Evolutionary conservation across 2,888 invertebrate genomes (phyloP).

Genomic region (Eucera pruinosa): DNA sequence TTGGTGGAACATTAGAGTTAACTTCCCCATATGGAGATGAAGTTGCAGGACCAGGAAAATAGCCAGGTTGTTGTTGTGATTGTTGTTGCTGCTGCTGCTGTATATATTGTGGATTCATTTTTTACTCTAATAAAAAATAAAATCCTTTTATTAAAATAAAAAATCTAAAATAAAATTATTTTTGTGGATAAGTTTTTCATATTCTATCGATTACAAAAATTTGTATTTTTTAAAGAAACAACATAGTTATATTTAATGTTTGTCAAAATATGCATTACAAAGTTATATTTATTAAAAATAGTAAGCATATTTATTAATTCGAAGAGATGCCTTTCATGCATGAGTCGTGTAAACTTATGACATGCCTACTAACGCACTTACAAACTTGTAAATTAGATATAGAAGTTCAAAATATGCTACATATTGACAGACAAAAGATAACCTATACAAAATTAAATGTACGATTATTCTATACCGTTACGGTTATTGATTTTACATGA

Average conservation of each 20-base stretch:
- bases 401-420: constrained; percentile 53
- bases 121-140: constrained; percentile 68
- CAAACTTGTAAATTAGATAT: constrained; percentile 22
- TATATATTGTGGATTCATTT: constrained; percentile 86
- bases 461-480: not conserved
- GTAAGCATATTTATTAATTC: not conserved
- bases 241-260: too few species aligned
- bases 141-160: too few species aligned
- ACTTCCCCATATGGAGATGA: constrained; percentile 72
- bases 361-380: not conserved
- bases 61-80: constrained; percentile 67
- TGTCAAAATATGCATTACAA: too few species aligned
- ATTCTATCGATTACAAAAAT: too few species aligned
- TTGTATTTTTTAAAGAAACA: too few species aligned
- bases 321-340: too few species aligned
- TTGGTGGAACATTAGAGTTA: constrained; percentile 73
- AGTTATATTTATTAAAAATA: not conserved
- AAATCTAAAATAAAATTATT: too few species aligned
- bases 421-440: constrained; percentile 58
- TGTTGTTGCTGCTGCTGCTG: constrained; percentile 75
- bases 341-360: too few species aligned
- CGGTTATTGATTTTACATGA: not conserved
- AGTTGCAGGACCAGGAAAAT: constrained; percentile 68
- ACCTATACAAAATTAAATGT: constrained; percentile 54
- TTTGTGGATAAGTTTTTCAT: too few species aligned